A percentile compares a stretch with the other conserved stretches of the same genome.
phyloP scores from a whole-genome alignment of 2,113 vertebrate species.

The Leucoraja erinaceus region DNA sequence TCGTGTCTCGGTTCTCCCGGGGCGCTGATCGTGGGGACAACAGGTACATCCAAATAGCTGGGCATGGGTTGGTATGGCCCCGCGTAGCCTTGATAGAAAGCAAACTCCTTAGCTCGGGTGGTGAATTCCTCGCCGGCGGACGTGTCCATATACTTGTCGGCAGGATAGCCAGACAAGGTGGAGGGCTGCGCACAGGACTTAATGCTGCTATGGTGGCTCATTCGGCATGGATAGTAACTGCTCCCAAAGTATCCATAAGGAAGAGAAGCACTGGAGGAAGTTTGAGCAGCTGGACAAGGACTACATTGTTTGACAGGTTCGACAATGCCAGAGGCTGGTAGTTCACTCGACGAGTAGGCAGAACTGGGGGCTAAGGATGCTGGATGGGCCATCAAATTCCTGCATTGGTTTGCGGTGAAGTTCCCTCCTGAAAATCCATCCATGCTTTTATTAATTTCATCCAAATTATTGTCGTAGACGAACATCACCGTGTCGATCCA shows the following conservation, averaged over 20 bases:
- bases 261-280: conserved; percentile 79
- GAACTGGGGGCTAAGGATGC: conserved; percentile 77
- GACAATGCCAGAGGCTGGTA: conserved; percentile 75
- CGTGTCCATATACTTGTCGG: conserved; percentile 90
- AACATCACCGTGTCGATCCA: conserved; percentile 99
- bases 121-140: conserved; percentile 84
- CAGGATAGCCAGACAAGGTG: conserved; percentile 56
- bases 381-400: conserved; percentile 90
- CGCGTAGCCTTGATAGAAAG: conserved; percentile 92
- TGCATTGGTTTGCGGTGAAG: conserved; percentile 86
- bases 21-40: conserved; percentile 79
- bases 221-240: conserved; percentile 90
- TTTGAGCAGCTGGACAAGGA: conserved; percentile 81
- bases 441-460: conserved; percentile 94
- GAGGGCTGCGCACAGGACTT: conserved; percentile 86
- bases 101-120: conserved; percentile 87
- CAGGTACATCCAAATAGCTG: conserved; percentile 89
- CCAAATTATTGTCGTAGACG: conserved; percentile 90
- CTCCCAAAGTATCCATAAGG: conserved; percentile 96
- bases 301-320: conserved; percentile 94
- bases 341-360: conserved; percentile 72
- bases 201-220: conserved; percentile 81
- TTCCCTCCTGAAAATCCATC: conserved; percentile 70
- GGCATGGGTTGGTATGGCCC: conserved; percentile 88
- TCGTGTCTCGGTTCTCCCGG: conserved; percentile 85